Evolutionary conservation across 2,797 vertebrate species (phyloP).

Genomic region (Percopsis omiscomaycus): DNA sequence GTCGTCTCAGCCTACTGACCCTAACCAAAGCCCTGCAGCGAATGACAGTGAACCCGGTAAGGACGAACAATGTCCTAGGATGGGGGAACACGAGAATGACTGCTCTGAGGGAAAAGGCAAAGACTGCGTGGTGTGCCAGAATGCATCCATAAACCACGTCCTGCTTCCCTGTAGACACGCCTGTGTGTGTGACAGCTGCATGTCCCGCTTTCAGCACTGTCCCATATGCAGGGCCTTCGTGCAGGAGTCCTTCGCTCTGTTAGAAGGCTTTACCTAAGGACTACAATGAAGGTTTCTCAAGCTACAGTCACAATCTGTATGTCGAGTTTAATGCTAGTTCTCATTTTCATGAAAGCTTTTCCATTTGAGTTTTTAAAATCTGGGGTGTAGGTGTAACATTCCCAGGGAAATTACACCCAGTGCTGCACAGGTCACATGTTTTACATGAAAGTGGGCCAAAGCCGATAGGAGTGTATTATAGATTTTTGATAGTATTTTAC

Average conservation of each 20-base stretch:
- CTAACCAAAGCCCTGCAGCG: too few relatives aligned
- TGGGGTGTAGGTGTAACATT: too few relatives aligned
- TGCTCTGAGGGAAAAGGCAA: slow-evolving; percentile 68
- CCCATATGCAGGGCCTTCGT: slow-evolving; percentile 95
- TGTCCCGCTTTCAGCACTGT: slow-evolving; percentile 87
- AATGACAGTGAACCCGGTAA: slow-evolving; percentile 4
- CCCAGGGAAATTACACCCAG: too few relatives aligned
- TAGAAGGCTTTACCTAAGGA: slow-evolving; percentile 2
- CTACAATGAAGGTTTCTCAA: too few relatives aligned
- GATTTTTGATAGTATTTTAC: too few relatives aligned
- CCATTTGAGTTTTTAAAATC: too few relatives aligned
- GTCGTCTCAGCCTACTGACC: neutral
- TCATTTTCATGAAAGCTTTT: too few relatives aligned
- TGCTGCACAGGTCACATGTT: too few relatives aligned
- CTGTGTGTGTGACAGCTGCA: slow-evolving; percentile 88
- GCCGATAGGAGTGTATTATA: too few relatives aligned
- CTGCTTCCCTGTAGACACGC: slow-evolving; percentile 92
- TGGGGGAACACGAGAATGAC: slow-evolving; percentile 48
- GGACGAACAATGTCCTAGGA: slow-evolving; percentile 37
- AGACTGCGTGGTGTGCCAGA: slow-evolving; percentile 96
- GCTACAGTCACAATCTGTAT: too few relatives aligned
- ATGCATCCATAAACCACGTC: slow-evolving; percentile 87
- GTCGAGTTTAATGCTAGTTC: too few relatives aligned
- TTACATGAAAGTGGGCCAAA: too few relatives aligned
- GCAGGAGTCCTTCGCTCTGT: slow-evolving; percentile 86